Conservation (phyloP, 2,113 vertebrate genomes). For the Vireo altiloquus region DNA sequence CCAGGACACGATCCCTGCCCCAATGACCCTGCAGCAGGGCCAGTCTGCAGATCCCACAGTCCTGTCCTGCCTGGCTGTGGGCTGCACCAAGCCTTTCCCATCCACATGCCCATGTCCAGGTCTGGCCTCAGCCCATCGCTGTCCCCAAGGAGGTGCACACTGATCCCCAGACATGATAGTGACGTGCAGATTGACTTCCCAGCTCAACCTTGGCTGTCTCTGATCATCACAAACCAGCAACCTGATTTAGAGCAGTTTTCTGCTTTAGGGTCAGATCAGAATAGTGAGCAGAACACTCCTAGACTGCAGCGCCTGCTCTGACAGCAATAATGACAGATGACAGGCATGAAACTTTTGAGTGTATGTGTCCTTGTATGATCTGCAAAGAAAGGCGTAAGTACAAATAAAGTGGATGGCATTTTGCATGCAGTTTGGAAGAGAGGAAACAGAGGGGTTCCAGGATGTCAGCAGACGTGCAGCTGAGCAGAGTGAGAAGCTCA, state of each 20-base stretch:
- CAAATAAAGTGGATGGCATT: not conserved
- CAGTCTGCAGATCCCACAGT: not conserved
- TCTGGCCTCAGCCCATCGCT: not conserved
- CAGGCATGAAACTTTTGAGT: not conserved
- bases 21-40: not conserved
- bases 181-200: not conserved
- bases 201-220: not conserved
- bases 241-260: not conserved
- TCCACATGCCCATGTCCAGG: too few relatives aligned
- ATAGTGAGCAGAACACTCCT: not conserved
- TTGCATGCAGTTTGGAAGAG: not conserved
- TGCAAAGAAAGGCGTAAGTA: not conserved
- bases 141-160: not conserved
- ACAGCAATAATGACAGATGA: not conserved
- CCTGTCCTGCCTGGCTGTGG: not conserved
- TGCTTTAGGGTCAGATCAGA: not conserved
- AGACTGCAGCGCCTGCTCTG: not conserved
- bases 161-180: not conserved
- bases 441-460: not conserved
- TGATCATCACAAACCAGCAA: not conserved
- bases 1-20: not conserved
- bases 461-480: not conserved
- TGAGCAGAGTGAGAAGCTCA: not conserved
- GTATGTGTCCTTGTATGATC: not conserved
- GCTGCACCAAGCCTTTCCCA: accelerated